phyloP scores from a whole-genome alignment of 2,797 vertebrate genomes.

The Psittacula derbiana region DNA sequence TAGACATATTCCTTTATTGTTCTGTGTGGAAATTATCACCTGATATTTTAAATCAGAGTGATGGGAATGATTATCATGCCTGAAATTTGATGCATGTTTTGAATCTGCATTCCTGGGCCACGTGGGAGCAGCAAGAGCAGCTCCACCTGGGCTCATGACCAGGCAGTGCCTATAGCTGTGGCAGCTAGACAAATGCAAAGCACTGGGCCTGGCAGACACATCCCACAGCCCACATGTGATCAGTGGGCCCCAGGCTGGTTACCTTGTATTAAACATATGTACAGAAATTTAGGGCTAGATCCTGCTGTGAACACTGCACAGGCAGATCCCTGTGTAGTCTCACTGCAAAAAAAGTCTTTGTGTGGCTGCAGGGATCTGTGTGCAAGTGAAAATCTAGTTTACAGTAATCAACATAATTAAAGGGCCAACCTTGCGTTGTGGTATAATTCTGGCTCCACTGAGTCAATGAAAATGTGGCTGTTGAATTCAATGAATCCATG shows the following conservation, averaged over 20 bases:
- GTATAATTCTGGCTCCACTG: neutral
- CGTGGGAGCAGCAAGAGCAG: neutral
- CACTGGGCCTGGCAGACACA: neutral
- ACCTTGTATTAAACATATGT: neutral
- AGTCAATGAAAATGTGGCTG: neutral
- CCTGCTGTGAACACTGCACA: neutral
- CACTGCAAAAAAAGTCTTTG: neutral
- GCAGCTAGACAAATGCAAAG: neutral
- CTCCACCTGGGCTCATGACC: neutral
- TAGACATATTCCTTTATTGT: neutral
- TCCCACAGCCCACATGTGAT: fast-evolving
- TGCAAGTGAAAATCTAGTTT: neutral
- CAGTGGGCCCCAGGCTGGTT: neutral
- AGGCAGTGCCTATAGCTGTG: neutral
- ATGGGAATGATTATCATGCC: neutral
- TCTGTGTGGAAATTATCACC: neutral
- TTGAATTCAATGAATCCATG: neutral
- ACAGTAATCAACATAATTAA: neutral
- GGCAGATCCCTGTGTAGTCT: neutral
- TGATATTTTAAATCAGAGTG: neutral
- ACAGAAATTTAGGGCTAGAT: neutral
- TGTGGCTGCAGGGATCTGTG: neutral
- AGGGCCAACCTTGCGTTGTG: neutral
- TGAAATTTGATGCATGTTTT: neutral
- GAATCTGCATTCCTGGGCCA: neutral